Percentiles rank a stretch among this genome's conserved stretches.
Conservation (phyloP, 92 coral and sea anemone genomes). For the Meandrina meandrites region DNA sequence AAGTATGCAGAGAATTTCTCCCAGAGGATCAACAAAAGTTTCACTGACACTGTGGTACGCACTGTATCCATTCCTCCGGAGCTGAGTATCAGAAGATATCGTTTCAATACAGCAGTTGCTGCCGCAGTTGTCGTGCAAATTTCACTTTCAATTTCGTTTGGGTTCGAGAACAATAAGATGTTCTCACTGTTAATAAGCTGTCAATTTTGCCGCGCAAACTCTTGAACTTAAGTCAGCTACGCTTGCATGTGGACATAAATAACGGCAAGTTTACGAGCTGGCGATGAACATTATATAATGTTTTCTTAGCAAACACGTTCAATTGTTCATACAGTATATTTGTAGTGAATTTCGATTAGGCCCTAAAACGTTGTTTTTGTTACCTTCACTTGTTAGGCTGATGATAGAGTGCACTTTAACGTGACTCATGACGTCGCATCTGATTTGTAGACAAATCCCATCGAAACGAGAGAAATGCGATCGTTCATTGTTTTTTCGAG, state of each 20-base stretch:
- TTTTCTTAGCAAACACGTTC: conserved; percentile 22
- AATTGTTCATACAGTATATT: conserved; percentile 14
- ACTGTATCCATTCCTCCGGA: not conserved
- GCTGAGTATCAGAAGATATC: not conserved
- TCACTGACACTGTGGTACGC: not conserved
- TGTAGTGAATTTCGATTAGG: conserved; percentile 7
- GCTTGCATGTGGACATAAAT: not conserved
- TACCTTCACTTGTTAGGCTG: not conserved
- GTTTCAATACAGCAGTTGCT: not conserved
- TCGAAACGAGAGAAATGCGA: not conserved
- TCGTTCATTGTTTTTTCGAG: not conserved
- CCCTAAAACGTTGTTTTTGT: conserved; percentile 18
- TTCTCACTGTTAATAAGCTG: not conserved
- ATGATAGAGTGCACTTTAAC: not conserved
- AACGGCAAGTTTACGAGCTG: not conserved
- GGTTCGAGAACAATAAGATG: not conserved
- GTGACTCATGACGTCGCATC: not conserved
- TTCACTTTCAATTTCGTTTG: not conserved
- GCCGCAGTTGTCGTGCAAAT: not conserved
- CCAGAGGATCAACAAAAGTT: not conserved
- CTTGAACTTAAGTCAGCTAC: not conserved
- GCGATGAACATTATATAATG: conserved; percentile 4
- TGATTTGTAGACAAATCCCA: not conserved
- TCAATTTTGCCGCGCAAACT: not conserved
- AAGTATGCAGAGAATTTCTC: not conserved